Base-by-base conservation (phyloP, 92 coral and sea anemone species). In the Anthopleura xanthogrammica region DNA sequence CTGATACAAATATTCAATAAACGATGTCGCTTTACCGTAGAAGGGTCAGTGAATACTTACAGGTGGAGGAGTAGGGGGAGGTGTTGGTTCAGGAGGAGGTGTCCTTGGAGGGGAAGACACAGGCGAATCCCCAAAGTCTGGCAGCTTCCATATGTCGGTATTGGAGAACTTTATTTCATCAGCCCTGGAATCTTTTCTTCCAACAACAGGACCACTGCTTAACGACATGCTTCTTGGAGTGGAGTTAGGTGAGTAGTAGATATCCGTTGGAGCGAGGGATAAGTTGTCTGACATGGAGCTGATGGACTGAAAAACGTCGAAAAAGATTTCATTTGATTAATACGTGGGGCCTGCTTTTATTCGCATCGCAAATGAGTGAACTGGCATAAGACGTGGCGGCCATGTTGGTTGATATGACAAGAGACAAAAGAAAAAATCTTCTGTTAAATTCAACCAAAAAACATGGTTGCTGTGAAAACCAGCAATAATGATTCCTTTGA, bases 191-290 rank as follows among this genome's bases (percentile, higher is more conserved):
- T 75, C 52, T 81, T 72, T 78, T 75, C 85, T 77, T 52, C 90
- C 87, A 82, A 91, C 19, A 13, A 82, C 71, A 12, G 88, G 91
- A 29, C 85, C 83, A 79, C 97, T 92, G 41, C 82, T 87, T 70
- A 93, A 60, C 54, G 99, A 97, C 68, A 89, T 75, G 39, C 93
- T 80, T 72, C 94, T 80, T 52, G 99, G 99, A 36, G 99, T 96
- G 64, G 95, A 86, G 75, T 87, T 72, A 48, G 94, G 94, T 36
- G 99, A 97, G 54, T 82, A 84, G 82, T 97, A 97, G 83, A 97
- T 85, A 19, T 97, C 99, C 11, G 99, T 97, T n/a, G 99, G 99
- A 23, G 99, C 99, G 22, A 94, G 89, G 11, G 99, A 97, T 56
- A 97, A 86, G 57, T 83, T 85, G 82, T 92, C 97, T 13, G 99